Conservation (phyloP, 2,888 invertebrate species). For the Calameuta pallipes region DNA sequence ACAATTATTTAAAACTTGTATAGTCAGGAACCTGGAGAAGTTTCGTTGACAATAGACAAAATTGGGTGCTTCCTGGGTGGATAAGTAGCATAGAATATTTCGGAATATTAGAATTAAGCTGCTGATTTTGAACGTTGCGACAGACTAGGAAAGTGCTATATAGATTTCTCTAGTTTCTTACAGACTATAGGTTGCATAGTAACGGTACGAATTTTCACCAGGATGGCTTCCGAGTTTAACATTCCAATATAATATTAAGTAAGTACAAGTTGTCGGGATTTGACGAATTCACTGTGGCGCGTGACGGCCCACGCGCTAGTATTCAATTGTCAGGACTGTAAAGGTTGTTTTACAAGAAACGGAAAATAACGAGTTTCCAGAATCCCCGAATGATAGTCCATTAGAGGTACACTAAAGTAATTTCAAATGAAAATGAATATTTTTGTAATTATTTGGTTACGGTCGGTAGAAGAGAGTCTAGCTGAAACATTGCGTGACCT, state of each 20-base stretch:
- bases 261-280: background rate
- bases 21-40: background rate
- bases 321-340: background rate
- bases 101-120: background rate
- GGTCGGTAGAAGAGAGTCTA: no score
- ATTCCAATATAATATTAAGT: background rate
- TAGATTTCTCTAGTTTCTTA: background rate
- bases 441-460: background rate
- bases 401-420: background rate
- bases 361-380: background rate
- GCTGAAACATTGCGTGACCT: no score
- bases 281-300: background rate
- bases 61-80: background rate
- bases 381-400: background rate
- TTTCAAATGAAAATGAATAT: background rate
- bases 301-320: background rate
- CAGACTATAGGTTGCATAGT: background rate
- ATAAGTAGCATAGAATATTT: background rate
- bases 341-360: no score
- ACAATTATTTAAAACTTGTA: background rate
- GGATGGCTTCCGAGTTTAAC: background rate
- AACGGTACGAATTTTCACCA: background rate
- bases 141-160: background rate
- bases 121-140: background rate
- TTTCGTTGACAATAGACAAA: background rate